Conservation (phyloP, 2,797 vertebrate genomes). For the Craterocephalus amniculus region DNA sequence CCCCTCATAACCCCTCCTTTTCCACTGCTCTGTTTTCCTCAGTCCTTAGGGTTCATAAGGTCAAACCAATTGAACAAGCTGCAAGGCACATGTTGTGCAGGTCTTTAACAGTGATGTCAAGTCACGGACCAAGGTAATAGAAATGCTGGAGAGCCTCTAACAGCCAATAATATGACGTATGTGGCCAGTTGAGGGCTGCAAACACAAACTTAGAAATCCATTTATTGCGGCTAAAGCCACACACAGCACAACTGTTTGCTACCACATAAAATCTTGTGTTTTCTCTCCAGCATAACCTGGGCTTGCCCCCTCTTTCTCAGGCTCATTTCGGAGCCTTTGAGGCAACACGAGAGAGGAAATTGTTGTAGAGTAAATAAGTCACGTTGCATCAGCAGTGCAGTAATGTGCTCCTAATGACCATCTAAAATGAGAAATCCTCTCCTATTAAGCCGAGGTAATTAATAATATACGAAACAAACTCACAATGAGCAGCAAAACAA, state of each 20-base stretch:
- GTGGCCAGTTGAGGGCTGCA: slow-evolving; percentile 55
- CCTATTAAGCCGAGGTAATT: slow-evolving; percentile 73
- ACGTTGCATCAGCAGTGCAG: slow-evolving; percentile 66
- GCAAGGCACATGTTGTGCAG: slow-evolving; percentile 53
- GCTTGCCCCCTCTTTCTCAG: slow-evolving; percentile 27
- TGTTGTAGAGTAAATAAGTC: slow-evolving; percentile 73
- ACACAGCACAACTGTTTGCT: slow-evolving; percentile 34
- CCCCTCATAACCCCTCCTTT: background rate
- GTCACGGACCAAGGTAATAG: slow-evolving; percentile 55
- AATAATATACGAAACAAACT: slow-evolving; percentile 68
- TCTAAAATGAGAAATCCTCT: slow-evolving; percentile 75
- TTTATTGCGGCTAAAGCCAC: slow-evolving; percentile 40
- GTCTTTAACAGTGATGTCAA: slow-evolving; percentile 65
- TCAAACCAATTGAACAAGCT: slow-evolving; percentile 58
- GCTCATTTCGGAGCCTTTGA: slow-evolving; percentile 62
- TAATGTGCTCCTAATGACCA: slow-evolving; percentile 80
- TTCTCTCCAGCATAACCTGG: slow-evolving; percentile 33
- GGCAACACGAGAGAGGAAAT: slow-evolving; percentile 59
- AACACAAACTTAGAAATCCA: slow-evolving; percentile 60
- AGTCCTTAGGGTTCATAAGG: slow-evolving; percentile 30
- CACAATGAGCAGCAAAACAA: slow-evolving; percentile 57
- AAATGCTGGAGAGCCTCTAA: slow-evolving; percentile 64
- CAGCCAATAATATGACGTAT: slow-evolving; percentile 53
- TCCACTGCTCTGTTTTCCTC: slow-evolving; percentile 36
- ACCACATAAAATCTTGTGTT: slow-evolving; percentile 33